Conservation (phyloP, 2,888 invertebrate genomes). For the Eilema sororculum region DNA sequence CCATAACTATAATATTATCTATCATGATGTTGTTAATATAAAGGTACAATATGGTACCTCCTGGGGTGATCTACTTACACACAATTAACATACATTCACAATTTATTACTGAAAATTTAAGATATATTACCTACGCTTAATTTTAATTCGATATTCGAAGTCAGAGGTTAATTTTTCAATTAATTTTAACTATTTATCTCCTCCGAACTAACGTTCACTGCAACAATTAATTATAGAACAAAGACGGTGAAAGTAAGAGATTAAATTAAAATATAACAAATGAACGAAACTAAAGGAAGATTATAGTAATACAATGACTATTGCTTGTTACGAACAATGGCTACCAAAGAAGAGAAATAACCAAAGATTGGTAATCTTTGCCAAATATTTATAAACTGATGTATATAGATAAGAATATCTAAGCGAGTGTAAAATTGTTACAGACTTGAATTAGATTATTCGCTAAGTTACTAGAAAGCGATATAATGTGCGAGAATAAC, state of each 20-base stretch:
- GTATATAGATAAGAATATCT: conserved; percentile 34
- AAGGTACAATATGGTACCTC: too few species aligned
- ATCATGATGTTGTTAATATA: too few species aligned
- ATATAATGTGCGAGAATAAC: too few species aligned
- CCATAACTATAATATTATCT: too few species aligned
- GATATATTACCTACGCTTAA: neutral
- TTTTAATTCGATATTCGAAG: neutral
- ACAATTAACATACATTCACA: neutral
- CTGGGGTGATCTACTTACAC: neutral
- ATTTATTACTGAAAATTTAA: too few species aligned
- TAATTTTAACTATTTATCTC: conserved; percentile 31
- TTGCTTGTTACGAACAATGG: conserved; percentile 66
- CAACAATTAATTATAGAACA: conserved; percentile 48
- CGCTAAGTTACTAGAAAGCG: neutral
- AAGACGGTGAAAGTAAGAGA: conserved; percentile 68
- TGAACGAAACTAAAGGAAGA: conserved; percentile 65
- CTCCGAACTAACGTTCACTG: conserved; percentile 12
- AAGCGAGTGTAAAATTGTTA: conserved; percentile 24
- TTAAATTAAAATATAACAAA: conserved; percentile 72
- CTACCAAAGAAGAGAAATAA: conserved; percentile 47
- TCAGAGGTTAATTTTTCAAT: conserved; percentile 16
- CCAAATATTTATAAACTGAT: conserved; percentile 45
- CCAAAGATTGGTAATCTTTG: conserved; percentile 49
- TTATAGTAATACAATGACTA: conserved; percentile 50
- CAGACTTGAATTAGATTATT: neutral